Evolutionary conservation across 2,888 invertebrate species (phyloP).

Genomic region (Mylabris sibirica): DNA sequence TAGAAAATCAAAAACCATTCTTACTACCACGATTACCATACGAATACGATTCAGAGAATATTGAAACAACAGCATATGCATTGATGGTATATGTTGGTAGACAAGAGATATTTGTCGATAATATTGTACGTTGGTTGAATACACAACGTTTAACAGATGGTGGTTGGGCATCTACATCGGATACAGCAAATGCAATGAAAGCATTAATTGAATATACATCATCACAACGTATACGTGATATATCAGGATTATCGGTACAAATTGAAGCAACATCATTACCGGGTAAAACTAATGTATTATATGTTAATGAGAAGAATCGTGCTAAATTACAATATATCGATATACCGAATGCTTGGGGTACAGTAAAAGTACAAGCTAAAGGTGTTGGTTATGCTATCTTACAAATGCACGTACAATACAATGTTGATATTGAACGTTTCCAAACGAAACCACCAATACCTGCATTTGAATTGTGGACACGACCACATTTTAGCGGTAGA

Average conservation of each 20-base stretch:
- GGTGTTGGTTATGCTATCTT: constrained; percentile 95
- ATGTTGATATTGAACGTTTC: constrained; percentile 84
- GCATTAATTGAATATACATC: constrained; percentile 90
- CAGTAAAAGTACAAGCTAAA: constrained; percentile 88
- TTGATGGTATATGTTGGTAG: constrained; percentile 87
- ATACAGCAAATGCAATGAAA: constrained; percentile 87
- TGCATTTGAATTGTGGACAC: constrained; percentile 81
- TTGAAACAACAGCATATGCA: constrained; percentile 93
- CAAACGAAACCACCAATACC: constrained; percentile 83
- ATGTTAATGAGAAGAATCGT: constrained; percentile 78
- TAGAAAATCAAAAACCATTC: constrained; percentile 92
- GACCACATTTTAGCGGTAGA: constrained; percentile 82
- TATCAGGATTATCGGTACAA: constrained; percentile 75
- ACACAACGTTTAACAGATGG: constrained; percentile 85
- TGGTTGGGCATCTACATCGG: constrained; percentile 69
- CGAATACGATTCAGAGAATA: constrained; percentile 87
- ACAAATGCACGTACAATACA: constrained; percentile 92
- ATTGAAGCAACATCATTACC: constrained; percentile 85
- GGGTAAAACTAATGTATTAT: constrained; percentile 69
- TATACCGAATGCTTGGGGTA: constrained; percentile 93
- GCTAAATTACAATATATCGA: constrained; percentile 81
- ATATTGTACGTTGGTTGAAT: constrained; percentile 91
- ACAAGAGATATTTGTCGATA: constrained; percentile 81
- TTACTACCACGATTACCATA: constrained; percentile 86
- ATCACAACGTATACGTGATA: constrained; percentile 83